phyloP scores from a whole-genome alignment of 2,113 vertebrate genomes.

The Trinectes maculatus region DNA sequence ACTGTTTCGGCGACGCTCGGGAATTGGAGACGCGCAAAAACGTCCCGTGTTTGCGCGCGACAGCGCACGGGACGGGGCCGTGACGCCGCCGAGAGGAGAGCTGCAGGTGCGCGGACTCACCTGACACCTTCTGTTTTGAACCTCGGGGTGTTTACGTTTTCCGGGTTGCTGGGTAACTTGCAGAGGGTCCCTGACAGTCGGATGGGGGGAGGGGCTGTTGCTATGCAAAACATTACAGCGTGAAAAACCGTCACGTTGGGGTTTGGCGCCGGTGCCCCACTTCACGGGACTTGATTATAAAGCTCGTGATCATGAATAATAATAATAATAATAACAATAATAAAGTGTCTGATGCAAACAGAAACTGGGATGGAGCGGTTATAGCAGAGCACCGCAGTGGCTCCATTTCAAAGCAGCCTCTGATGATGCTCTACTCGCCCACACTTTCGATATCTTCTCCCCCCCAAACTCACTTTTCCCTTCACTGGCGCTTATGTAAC shows the following conservation, averaged over 20 bases:
- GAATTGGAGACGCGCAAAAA: accelerated
- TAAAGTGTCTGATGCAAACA: too few relatives aligned
- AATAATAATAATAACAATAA: too few relatives aligned
- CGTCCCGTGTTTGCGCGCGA: neutral
- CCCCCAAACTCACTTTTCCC: slow-evolving; percentile 28
- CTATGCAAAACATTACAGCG: slow-evolving; percentile 84
- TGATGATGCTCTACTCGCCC: too few relatives aligned
- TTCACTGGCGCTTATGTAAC: slow-evolving; percentile 70
- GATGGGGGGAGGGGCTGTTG: slow-evolving; percentile 80
- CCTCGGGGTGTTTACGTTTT: slow-evolving; percentile 54
- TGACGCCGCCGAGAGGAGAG: accelerated
- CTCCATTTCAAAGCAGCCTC: too few relatives aligned
- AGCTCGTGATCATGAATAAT: too few relatives aligned
- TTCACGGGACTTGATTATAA: slow-evolving; percentile 13
- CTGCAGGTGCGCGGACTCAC: accelerated
- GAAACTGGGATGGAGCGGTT: too few relatives aligned
- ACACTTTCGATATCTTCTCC: too few relatives aligned
- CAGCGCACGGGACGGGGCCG: accelerated
- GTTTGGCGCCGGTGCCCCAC: slow-evolving; percentile 36
- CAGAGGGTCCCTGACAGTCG: slow-evolving; percentile 61
- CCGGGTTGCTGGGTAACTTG: slow-evolving; percentile 31
- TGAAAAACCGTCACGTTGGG: slow-evolving; percentile 77
- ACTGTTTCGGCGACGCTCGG: slow-evolving; percentile 63
- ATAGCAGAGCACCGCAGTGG: too few relatives aligned
- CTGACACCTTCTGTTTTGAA: neutral